Percentiles rank a stretch among this genome's conserved stretches.
These are phyloP conservation scores for Spizaetus ornatus DNA, from an alignment of 2,113 vertebrate species.

Conservation along the genomic window DNA sequence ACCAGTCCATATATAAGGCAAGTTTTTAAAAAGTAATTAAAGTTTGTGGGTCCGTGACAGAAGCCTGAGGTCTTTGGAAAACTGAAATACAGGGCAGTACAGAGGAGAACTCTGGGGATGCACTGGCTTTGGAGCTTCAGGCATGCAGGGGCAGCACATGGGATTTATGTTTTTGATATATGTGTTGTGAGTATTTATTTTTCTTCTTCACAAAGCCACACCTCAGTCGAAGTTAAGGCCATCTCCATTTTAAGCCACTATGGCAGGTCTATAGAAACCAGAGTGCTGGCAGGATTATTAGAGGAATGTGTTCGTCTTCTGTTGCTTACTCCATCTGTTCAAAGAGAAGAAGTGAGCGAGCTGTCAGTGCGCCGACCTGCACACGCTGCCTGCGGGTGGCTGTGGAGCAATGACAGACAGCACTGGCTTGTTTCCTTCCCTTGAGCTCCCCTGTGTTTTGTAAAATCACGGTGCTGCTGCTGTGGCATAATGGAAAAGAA, in stretches of 20 bases:
- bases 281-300: background rate
- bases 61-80: background rate
- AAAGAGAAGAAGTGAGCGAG: background rate
- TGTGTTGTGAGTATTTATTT: background rate
- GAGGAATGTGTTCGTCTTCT: background rate
- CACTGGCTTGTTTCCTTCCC: background rate
- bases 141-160: background rate
- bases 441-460: background rate
- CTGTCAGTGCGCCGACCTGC: background rate
- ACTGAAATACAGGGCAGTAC: background rate
- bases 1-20: background rate
- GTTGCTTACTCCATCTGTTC: background rate
- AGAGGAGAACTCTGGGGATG: background rate
- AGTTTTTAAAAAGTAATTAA: background rate
- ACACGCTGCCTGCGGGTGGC: background rate
- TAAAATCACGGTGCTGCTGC: background rate
- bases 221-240: background rate
- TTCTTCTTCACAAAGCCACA: background rate
- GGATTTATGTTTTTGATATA: background rate
- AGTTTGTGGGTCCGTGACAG: background rate
- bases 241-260: background rate
- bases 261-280: background rate
- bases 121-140: background rate
- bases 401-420: background rate
- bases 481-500: background rate